A percentile compares a stretch with the other conserved stretches of the same genome.
These are phyloP conservation scores for Prinia subflava DNA, from an alignment of 2,113 vertebrate species.

Conservation along the genomic window DNA sequence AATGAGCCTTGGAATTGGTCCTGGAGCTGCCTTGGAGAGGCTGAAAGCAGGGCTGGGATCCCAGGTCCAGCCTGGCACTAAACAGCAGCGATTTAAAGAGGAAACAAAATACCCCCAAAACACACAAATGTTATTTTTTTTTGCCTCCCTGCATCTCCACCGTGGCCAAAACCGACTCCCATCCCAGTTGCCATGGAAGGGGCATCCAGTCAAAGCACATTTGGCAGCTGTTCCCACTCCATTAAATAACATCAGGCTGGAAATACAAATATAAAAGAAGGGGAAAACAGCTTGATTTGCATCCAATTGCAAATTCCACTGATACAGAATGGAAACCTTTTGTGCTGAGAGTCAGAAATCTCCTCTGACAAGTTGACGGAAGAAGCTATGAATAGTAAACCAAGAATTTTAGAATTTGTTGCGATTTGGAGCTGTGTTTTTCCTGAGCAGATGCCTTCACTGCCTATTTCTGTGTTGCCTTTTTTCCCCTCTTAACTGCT, in stretches of 20 bases:
- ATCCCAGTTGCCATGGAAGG: neutral
- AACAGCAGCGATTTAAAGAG: neutral
- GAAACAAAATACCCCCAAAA: neutral
- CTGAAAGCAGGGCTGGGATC: neutral
- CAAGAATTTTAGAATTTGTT: neutral
- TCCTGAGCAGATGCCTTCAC: neutral
- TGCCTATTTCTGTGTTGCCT: neutral
- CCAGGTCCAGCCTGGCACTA: neutral
- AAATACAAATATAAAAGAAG: neutral
- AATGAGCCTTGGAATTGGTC: fast-evolving
- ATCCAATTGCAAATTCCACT: neutral
- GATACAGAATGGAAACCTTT: neutral
- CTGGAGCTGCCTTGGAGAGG: neutral
- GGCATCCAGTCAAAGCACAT: neutral
- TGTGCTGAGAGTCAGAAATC: neutral
- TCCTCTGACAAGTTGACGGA: neutral
- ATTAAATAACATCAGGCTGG: neutral
- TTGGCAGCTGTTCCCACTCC: neutral
- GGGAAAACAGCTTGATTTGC: neutral
- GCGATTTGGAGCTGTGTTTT: neutral
- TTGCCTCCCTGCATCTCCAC: neutral
- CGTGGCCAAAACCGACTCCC: fast-evolving
- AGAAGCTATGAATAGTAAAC: neutral
- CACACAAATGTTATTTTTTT: neutral
- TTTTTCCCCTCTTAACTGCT: neutral